Base-by-base conservation (phyloP, 2,888 invertebrate genomes). In the Tipula lateralis region DNA sequence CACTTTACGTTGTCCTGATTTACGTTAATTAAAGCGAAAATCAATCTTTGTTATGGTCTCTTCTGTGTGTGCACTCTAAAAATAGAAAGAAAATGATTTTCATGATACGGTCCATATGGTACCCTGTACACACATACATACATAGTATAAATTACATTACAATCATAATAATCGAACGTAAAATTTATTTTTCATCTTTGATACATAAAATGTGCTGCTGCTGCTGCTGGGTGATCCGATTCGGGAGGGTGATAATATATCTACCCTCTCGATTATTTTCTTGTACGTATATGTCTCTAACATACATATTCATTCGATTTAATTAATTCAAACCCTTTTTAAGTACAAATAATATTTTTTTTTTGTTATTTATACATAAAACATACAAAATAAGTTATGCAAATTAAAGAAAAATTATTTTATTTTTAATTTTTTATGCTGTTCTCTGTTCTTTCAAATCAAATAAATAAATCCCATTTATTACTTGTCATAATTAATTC, bases 321-420 rank as follows among this genome's bases (percentile, higher is more conserved):
- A 66, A 66, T 66, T 66, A 66, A 66, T 66, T 66, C 66, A 66
- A 66, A 66, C 66, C 66, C 66, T 66, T 66, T 66, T 66, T 66
- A 66, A 66, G 66, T 66, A 66, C 24, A 66, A 66, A 66, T 24
- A 66, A 24, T 66, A 66, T 66, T 66, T 66, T 66, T 66, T 9
- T 66, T 24, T 66, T 66, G 9, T 66, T 66, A 66, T 66, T 24
- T 24, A 66, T 66, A 19, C 24, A 24, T 66, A 66, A 7, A 66
- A 66, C 66, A 66, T 66, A 66, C 66, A 66, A 66, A 66, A 66
- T 66, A 66, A 66, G 66, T 66, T 66, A 66, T 66, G 66, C 66
- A 66, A 66, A 66, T 66, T 66, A 66, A 66, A 66, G 66, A 9
- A 66, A 66, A 66, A 66, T 66, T 9, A 66, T 66, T 66, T 66